Evolutionary conservation across 30 jellyfish, hydroid and myxozoan genomes (phyloP).

Genomic region (Hydractinia symbiolongicarpus): DNA sequence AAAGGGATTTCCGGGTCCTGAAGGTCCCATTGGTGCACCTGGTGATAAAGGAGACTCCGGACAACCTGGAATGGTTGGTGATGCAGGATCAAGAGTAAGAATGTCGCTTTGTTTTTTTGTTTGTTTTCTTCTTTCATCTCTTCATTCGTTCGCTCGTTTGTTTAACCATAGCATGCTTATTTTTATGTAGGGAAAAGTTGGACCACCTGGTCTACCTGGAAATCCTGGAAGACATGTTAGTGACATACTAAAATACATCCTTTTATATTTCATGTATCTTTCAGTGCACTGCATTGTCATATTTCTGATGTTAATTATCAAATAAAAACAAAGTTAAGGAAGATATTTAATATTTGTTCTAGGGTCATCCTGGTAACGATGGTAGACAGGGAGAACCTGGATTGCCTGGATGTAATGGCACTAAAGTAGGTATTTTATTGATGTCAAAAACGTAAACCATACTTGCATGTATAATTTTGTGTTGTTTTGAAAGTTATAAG

Average conservation of each 20-base stretch:
- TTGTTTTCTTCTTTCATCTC: background rate
- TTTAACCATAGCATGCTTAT: background rate
- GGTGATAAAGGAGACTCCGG: conserved; percentile 86
- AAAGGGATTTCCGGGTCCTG: conserved; percentile 96
- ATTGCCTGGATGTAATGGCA: conserved; percentile 98
- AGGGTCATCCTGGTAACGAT: conserved; percentile 92
- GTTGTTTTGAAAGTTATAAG: background rate
- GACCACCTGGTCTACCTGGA: conserved; percentile 92
- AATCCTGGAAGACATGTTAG: conserved; percentile 90
- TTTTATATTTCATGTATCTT: no score
- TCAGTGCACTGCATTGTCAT: background rate
- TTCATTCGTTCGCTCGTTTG: background rate
- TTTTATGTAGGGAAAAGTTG: conserved; percentile 67
- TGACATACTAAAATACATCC: background rate
- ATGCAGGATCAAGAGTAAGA: conserved; percentile 68
- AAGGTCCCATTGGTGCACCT: conserved; percentile 89
- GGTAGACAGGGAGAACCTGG: conserved; percentile 91
- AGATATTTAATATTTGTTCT: background rate
- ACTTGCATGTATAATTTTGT: background rate
- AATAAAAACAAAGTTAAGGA: background rate
- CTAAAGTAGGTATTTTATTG: conserved; percentile 48
- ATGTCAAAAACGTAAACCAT: background rate
- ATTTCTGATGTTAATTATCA: background rate
- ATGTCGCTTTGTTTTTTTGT: background rate
- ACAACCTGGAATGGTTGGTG: conserved; percentile 52